These are phyloP conservation scores for Pocillopora verrucosa DNA, from an alignment of 64 coral and sea anemone genomes.

Conservation along the genomic window DNA sequence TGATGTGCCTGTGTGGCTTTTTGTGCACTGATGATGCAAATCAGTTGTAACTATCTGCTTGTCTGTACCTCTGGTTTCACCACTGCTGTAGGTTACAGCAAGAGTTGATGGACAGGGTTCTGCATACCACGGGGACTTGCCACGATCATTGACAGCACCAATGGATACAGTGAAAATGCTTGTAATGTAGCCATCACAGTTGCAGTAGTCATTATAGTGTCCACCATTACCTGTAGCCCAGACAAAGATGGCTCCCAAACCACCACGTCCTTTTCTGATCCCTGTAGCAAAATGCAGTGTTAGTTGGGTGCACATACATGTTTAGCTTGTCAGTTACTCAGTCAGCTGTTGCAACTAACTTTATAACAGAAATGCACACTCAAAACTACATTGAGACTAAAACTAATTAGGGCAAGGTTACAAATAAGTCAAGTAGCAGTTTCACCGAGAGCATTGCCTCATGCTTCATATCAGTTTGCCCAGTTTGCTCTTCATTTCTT, in stretches of 20 bases:
- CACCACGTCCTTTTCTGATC: conserved; percentile 83
- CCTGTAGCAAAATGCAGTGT: conserved; percentile 30
- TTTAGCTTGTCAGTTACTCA: background rate
- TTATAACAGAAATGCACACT: too few relatives aligned
- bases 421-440: too few relatives aligned
- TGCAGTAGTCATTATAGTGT: conserved; percentile 87
- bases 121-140: conserved; percentile 98
- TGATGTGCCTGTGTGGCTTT: conserved; percentile 91
- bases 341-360: too few relatives aligned
- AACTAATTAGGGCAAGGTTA: too few relatives aligned
- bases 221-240: conserved; percentile 99
- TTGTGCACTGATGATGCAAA: conserved; percentile 72
- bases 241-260: conserved; percentile 96
- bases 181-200: conserved; percentile 98
- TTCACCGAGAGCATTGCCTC: too few relatives aligned
- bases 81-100: conserved; percentile 97
- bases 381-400: too few relatives aligned
- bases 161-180: conserved; percentile 98
- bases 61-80: conserved; percentile 56
- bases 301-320: background rate
- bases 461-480: too few relatives aligned
- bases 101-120: conserved; percentile 94
- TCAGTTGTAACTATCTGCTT: conserved; percentile 96
- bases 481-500: too few relatives aligned
- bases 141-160: conserved; percentile 92